Conservation (phyloP, 2,888 invertebrate species). For the Cepaea hortensis region DNA sequence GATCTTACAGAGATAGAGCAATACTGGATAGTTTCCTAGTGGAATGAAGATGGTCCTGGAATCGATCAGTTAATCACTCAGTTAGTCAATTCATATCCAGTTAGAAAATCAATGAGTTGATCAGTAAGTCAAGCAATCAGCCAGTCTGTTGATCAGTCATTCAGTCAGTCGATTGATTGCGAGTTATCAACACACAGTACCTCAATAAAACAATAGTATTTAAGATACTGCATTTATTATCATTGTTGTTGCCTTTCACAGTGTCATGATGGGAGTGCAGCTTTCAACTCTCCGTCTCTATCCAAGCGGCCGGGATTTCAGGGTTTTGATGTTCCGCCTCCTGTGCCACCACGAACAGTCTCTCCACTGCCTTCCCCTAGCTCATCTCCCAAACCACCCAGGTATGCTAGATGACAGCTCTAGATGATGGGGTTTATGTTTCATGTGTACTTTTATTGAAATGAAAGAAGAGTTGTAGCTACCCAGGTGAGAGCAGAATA, state of each 20-base stretch:
- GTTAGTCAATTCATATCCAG: no score
- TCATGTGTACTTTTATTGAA: neutral
- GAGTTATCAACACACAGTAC: no score
- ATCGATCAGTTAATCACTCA: no score
- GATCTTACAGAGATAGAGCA: no score
- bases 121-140: no score
- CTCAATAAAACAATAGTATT: neutral
- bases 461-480: neutral
- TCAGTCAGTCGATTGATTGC: no score
- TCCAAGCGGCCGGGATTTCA: conserved; percentile 58
- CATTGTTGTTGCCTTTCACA: conserved; percentile 8
- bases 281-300: conserved; percentile 80
- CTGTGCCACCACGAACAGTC: conserved; percentile 81
- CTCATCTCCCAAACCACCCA: conserved; percentile 72
- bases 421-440: no score
- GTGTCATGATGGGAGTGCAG: conserved; percentile 76
- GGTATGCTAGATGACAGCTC: conserved; percentile 54
- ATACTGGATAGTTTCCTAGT: no score
- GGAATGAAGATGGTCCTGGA: no score
- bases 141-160: no score
- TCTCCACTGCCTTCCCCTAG: conserved; percentile 76
- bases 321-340: conserved; percentile 78
- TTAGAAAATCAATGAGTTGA: no score
- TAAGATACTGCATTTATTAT: neutral
- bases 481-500: no score